Percentiles rank a stretch among this genome's conserved stretches.
Conservation (phyloP, 2,888 invertebrate genomes). For the Eristalis pertinax region DNA sequence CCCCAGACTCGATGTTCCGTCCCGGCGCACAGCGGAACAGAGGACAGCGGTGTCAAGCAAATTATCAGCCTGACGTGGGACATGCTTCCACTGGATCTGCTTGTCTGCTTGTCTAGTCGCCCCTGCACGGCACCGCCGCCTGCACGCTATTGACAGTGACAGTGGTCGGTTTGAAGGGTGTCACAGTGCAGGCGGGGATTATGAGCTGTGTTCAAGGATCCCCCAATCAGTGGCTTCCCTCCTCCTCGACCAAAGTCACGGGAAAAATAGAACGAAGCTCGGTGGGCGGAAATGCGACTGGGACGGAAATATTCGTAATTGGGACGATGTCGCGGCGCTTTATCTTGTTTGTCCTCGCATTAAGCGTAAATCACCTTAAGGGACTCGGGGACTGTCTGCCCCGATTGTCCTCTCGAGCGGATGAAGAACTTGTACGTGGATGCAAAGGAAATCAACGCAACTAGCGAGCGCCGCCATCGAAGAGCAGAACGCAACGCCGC, state of each 20-base stretch:
- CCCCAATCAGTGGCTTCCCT: neutral
- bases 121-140: too few relatives aligned
- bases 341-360: neutral
- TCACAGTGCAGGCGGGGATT: constrained; percentile 13
- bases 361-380: constrained; percentile 32
- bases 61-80: constrained; percentile 52
- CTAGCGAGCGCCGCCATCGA: neutral
- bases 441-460: constrained; percentile 20
- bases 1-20: neutral
- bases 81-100: constrained; percentile 21
- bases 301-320: constrained; percentile 19
- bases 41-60: constrained; percentile 36
- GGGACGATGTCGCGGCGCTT: constrained; percentile 32
- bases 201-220: constrained; percentile 27
- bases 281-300: too few relatives aligned
- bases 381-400: neutral
- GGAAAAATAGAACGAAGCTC: neutral
- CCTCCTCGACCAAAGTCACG: neutral
- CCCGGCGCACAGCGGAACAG: neutral
- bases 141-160: constrained; percentile 38
- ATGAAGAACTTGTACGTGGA: constrained; percentile 1
- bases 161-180: constrained; percentile 38
- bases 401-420: constrained; percentile 7
- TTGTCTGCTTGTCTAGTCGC: constrained; percentile 17
- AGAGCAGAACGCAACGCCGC: constrained; percentile 8